Evolutionary conservation across 2,113 vertebrate species (phyloP).

Genomic region (Bucco capensis): DNA sequence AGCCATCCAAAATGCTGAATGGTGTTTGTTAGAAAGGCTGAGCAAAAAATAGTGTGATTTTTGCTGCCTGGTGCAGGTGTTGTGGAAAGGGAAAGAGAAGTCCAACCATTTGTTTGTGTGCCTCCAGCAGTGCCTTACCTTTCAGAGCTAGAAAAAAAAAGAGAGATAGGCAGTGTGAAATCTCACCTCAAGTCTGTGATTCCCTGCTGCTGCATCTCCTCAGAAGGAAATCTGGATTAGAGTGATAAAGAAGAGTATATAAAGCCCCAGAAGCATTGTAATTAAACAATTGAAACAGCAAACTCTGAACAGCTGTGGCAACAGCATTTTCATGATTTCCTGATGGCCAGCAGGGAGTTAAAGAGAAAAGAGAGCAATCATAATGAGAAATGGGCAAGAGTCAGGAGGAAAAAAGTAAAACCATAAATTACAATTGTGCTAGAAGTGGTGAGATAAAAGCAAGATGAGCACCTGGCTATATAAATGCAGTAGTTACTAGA

Average conservation of each 20-base stretch:
- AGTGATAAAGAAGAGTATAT: background rate
- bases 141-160: background rate
- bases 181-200: background rate
- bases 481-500: conserved; percentile 26
- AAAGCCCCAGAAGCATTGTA: background rate
- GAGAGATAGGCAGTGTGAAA: background rate
- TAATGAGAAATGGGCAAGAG: background rate
- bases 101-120: background rate
- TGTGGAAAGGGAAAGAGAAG: background rate
- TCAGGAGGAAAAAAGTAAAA: background rate
- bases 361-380: background rate
- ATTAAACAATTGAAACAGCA: background rate
- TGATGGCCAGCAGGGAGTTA: background rate
- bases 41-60: background rate
- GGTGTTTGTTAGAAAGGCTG: background rate
- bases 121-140: background rate
- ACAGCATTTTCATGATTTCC: background rate
- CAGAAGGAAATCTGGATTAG: background rate
- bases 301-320: background rate
- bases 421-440: background rate
- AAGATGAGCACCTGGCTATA: background rate
- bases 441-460: conserved; percentile 8
- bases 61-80: background rate
- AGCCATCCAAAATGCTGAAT: background rate
- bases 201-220: background rate